Base-by-base conservation (phyloP, 2,888 invertebrate species). In the Drosophila picticornis region DNA sequence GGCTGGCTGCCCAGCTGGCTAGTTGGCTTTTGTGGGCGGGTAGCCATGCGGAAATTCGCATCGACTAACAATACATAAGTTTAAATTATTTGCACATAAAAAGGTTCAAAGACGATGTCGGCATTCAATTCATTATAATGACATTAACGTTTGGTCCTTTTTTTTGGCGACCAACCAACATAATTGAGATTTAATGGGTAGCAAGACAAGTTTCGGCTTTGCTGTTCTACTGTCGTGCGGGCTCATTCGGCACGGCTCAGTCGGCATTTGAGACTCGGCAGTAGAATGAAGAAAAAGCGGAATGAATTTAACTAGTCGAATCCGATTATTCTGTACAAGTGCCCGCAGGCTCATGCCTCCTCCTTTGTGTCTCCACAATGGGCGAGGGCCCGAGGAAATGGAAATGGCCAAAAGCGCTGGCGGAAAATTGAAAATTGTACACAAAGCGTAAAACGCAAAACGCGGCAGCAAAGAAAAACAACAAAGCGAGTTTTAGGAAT, bases 181-280 rank as follows among this genome's bases (percentile, higher is more conserved):
- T 85, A 85, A 85, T 85, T 85, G 85, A 80, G 87, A 85, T 85
- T 86, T 85, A 89, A 85, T 85, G 89, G 75, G 52, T 53, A 81
- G 71, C 80, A 61, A 64, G 80, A 48, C 60, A 65, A 76, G 58
- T 64, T 69, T 55, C 22, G 50, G 55, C 58, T 56, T 34, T 34
- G 38, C 66, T 48, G 27, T 29, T 58, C 55, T 9, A 9, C n/a
- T 27, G 6, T 4, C 19, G 68, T 79, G 72, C 88, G 83, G 88
- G 77, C 81, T 71, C 75, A 77, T 85, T 85, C 69, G 75, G 57
- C 48, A 10, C 31, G 31, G 31, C 31, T 31, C 31, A 59, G 52
- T 59, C 43, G 43, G n/a, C 63, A 32, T 61, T 52, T 19, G 46
- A 25, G 27, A n/a, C 6, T 2, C 19, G 36, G n/a, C n/a, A 9